Base-by-base conservation (phyloP, 2,888 invertebrate genomes). In the Calameuta pallipes region DNA sequence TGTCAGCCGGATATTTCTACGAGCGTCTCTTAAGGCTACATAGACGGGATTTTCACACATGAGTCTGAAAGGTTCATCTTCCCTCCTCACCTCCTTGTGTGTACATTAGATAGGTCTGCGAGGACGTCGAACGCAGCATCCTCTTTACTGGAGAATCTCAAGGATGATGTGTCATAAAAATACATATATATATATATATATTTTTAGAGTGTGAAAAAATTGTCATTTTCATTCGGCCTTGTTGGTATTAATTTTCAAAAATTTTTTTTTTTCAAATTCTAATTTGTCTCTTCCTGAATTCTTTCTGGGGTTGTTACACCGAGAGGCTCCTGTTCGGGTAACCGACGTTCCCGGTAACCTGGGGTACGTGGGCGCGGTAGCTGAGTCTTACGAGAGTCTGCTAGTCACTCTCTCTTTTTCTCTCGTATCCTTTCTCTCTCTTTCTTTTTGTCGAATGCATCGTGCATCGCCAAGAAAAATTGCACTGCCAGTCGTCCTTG, bases 401-500 rank as follows among this genome's bases (percentile, higher is more conserved):
- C 41, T 56, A 56, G 56, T 23, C 56, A 56, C 56, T 56, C 23
- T 56, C 41, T 37, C 41, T 75, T 34, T 23, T 73, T 30, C 75
- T 1, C n/a, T 30, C 30, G 76, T 75, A 74, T 76, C 74, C 79
- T 76, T 74, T 35, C 73, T 76, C 73, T 15, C 30, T 31, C 35
- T 33, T 15, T 56, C 23, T 56, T 9, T 23, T 23, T 56, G 56
- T 56, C 56, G 56, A 56, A 23, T 56, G 56, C 56, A 56, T 56
- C 56, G 56, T 56, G 23, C 56, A 74, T 30, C 23, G 12, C n/a
- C 85, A 88, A 84, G 85, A 87, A 87, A 81, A 85, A 84, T 83
- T 87, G 83, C 86, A 85, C 82, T 85, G 87, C 89, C 88, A 85
- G 89, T 90, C 91, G 91, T 88, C 91, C 91, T 91, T 91, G 91